Evolutionary conservation across 2,113 vertebrate species (phyloP).

Genomic region (Tachysurus fulvidraco): DNA sequence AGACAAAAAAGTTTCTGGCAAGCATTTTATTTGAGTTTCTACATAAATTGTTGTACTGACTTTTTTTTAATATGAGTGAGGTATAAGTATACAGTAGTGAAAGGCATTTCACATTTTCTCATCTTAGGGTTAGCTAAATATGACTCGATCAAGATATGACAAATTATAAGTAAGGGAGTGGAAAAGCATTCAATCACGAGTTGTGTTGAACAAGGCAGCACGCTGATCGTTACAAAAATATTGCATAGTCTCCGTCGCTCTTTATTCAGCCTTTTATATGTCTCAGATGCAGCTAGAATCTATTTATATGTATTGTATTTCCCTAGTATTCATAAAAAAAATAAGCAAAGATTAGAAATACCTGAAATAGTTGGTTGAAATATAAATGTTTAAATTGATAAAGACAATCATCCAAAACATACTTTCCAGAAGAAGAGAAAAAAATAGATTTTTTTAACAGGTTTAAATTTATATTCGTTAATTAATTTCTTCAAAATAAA

Average conservation of each 20-base stretch:
- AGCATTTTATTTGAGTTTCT: slow-evolving; percentile 28
- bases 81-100: slow-evolving; percentile 43
- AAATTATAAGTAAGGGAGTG: neutral
- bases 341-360: neutral
- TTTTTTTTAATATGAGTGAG: neutral
- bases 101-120: slow-evolving; percentile 60
- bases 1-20: slow-evolving; percentile 33
- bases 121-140: slow-evolving; percentile 46
- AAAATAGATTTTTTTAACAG: neutral
- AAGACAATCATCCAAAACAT: neutral
- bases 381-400: neutral
- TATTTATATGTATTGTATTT: neutral
- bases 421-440: neutral
- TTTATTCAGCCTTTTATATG: slow-evolving; percentile 19
- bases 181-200: neutral
- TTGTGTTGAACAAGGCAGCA: neutral
- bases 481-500: neutral
- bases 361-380: neutral
- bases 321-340: neutral
- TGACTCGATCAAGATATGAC: neutral
- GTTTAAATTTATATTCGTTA: neutral
- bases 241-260: slow-evolving; percentile 12
- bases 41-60: neutral
- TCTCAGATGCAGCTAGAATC: neutral
- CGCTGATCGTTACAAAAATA: neutral